A percentile compares a stretch with the other conserved stretches of the same genome.
phyloP scores from a whole-genome alignment of 2,888 invertebrate genomes.

The Phasia obesa region DNA sequence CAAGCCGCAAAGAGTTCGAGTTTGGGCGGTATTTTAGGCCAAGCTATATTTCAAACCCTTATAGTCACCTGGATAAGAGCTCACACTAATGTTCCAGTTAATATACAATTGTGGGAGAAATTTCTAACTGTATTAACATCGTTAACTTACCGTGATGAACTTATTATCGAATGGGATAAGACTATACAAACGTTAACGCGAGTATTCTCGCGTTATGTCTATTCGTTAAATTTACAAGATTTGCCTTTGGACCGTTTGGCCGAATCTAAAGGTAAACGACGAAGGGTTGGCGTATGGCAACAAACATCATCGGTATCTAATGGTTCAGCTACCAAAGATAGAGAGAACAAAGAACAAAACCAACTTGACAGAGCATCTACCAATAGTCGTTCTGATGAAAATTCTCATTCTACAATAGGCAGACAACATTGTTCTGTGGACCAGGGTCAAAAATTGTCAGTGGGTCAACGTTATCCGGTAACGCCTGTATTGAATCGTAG shows the following conservation, averaged over 20 bases:
- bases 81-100: conserved; percentile 95
- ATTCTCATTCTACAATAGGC: conserved; percentile 71
- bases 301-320: conserved; percentile 74
- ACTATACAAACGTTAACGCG: conserved; percentile 98
- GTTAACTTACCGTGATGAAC: conserved; percentile 96
- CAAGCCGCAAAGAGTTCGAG: conserved; percentile 87
- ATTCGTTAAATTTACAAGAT: conserved; percentile 95
- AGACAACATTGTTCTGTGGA: conserved; percentile 45
- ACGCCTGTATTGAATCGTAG: conserved; percentile 83
- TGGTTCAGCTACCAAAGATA: conserved; percentile 66
- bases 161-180: conserved; percentile 98
- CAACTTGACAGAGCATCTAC: conserved; percentile 75
- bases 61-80: conserved; percentile 99
- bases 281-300: conserved; percentile 83
- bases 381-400: conserved; percentile 79
- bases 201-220: conserved; percentile 96
- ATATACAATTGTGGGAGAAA: conserved; percentile 95
- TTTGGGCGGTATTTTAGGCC: conserved; percentile 90
- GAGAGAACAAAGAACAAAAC: conserved; percentile 70
- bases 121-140: conserved; percentile 93
- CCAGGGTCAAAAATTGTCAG: conserved; percentile 37
- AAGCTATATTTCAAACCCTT: conserved; percentile 94
- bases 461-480: conserved; percentile 73
- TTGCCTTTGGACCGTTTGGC: conserved; percentile 90
- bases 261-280: conserved; percentile 89